A percentile compares a stretch with the other conserved stretches of the same genome.
Evolutionary conservation across 2,888 invertebrate species (phyloP).

Genomic region (Sympetrum striolatum): DNA sequence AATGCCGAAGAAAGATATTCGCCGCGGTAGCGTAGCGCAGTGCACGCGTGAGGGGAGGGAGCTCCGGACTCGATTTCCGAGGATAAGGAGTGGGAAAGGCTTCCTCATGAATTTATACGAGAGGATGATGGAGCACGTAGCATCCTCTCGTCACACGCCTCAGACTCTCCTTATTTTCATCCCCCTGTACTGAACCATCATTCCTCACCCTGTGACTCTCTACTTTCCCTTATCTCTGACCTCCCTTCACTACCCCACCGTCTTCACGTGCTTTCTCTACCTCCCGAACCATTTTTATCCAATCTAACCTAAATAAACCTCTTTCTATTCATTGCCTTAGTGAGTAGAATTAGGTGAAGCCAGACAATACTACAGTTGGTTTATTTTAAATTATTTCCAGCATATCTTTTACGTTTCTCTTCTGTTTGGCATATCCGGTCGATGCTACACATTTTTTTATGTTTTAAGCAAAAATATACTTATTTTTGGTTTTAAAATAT

Average conservation of each 20-base stretch:
- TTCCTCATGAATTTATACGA: constrained; percentile 39
- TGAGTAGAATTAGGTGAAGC: no score
- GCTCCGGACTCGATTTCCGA: constrained; percentile 8
- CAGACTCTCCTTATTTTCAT: neutral
- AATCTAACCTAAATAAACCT: no score
- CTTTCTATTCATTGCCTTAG: no score
- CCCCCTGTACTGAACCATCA: neutral
- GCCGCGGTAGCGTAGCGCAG: neutral
- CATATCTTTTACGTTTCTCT: no score
- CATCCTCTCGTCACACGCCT: constrained; percentile 8
- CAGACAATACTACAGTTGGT: no score
- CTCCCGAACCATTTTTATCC: neutral
- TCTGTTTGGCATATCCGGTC: no score
- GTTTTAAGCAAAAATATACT: no score
- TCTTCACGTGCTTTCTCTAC: neutral
- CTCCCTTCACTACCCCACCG: no score
- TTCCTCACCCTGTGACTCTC: neutral
- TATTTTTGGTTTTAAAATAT: no score
- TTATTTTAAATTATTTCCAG: no score
- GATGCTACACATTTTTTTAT: no score
- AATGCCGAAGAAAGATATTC: neutral
- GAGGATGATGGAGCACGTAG: constrained; percentile 39
- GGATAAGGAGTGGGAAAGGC: constrained; percentile 31
- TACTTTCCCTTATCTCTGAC: no score
- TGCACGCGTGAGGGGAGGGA: neutral